phyloP scores from a whole-genome alignment of 2,797 vertebrate species.

The Channallabes apus region DNA sequence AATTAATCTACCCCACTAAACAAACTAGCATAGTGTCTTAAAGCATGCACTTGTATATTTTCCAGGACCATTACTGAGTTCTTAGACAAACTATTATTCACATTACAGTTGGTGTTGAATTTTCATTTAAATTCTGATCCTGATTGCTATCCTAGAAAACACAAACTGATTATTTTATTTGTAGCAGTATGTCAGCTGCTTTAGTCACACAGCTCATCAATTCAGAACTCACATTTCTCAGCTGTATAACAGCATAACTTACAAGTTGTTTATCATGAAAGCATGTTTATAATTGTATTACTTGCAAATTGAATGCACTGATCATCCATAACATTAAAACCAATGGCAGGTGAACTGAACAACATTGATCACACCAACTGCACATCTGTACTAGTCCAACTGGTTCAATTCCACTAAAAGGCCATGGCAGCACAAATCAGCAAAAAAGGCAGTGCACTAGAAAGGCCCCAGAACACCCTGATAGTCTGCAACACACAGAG shows the following conservation, averaged over 20 bases:
- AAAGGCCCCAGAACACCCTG: too few relatives aligned
- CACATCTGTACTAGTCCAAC: too few relatives aligned
- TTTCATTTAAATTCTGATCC: background rate
- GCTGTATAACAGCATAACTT: background rate
- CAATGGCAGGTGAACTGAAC: background rate
- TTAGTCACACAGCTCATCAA: background rate
- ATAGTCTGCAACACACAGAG: too few relatives aligned
- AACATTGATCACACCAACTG: too few relatives aligned
- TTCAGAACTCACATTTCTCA: background rate
- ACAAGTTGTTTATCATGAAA: background rate
- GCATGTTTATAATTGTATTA: background rate
- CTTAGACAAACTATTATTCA: background rate
- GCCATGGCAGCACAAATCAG: too few relatives aligned
- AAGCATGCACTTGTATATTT: background rate
- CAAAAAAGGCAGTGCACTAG: too few relatives aligned
- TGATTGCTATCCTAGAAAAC: too few relatives aligned
- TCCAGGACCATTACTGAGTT: background rate
- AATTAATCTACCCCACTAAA: background rate
- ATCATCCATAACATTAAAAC: background rate
- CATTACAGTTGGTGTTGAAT: background rate
- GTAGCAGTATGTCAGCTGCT: background rate
- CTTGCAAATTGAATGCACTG: too few relatives aligned
- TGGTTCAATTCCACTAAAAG: too few relatives aligned
- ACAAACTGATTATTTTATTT: background rate
- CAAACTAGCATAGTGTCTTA: background rate